Evolutionary conservation across 2,888 invertebrate genomes (phyloP), one percentile per base, ranked within the genome.

Genomic region (Tribolium freemani): DNA sequence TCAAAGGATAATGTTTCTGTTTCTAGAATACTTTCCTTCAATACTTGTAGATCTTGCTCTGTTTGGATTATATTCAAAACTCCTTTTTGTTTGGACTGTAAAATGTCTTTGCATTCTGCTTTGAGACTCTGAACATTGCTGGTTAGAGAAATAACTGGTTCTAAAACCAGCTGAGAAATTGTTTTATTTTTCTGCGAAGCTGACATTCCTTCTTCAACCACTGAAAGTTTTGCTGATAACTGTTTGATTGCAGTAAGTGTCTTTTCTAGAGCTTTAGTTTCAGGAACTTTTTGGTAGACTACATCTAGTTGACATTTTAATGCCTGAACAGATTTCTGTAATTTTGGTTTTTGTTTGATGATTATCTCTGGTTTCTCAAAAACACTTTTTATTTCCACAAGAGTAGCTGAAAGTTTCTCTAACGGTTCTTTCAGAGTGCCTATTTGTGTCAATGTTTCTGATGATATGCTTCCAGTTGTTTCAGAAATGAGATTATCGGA

Each of bases 371-470:
- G 74, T 58, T 74, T 77, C 5, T 73, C 30, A 1, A 73, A 1
- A 26, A 44, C 21, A 50, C 73, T 56, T 30, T 71, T 72, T 6
- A 63, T 69, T 50, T 77, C 58, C 16, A 70, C 71, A 30, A 81
- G 46, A n/a, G 77, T 54, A 45, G 66, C 57, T 5, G 74, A 75
- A 16, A 82, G 50, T 53, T 76, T 77, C 51, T 80, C 61, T 21
- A 82, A 63, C 8, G 80, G 78, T 63, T 75, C 74, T 46, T 69
- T 71, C 50, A 80, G 46, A 10, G 64, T n/a, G 9, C 3, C 51
- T 21, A 53, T 21, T 51, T 64, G 20, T 20, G 31, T 16, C 11
- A 64, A 16, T 8, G 16, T 20, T 38, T 64, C 38, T 0, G 44
- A 21, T 8, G 53, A 3, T 4, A 63, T 50, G 10, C 50, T 16